phyloP scores from a whole-genome alignment of 2,888 invertebrate genomes.

The Cheiracanthium punctorium region DNA sequence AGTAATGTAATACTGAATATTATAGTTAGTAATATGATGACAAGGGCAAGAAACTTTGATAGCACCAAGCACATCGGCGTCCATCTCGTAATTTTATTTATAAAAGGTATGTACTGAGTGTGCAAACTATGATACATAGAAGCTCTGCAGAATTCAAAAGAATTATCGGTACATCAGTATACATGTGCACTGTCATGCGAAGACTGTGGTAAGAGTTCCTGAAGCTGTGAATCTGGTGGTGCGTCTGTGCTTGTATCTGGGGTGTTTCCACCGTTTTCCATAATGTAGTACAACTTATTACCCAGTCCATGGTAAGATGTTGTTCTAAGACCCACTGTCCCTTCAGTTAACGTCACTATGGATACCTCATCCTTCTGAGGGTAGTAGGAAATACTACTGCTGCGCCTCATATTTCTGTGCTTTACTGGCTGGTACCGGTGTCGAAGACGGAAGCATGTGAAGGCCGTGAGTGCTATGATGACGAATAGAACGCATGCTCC shows the following conservation, averaged over 20 bases:
- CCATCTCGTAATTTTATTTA: background rate
- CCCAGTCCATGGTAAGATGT: slow-evolving; percentile 70
- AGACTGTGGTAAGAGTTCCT: slow-evolving; percentile 67
- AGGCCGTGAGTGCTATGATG: slow-evolving; percentile 38
- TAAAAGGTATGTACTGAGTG: background rate
- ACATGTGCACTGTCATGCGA: slow-evolving; percentile 24
- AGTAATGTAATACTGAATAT: background rate
- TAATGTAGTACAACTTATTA: slow-evolving; percentile 72
- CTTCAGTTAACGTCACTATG: slow-evolving; percentile 72
- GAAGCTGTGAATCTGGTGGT: slow-evolving; percentile 69
- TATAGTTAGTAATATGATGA: background rate
- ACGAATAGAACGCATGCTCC: slow-evolving; percentile 64
- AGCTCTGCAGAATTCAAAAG: background rate
- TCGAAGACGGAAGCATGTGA: slow-evolving; percentile 60
- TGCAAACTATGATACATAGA: background rate
- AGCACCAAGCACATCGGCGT: background rate
- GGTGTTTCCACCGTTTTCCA: slow-evolving; percentile 67
- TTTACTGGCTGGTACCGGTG: slow-evolving; percentile 48
- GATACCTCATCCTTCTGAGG: slow-evolving; percentile 73
- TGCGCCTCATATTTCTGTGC: slow-evolving; percentile 47
- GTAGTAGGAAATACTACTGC: slow-evolving; percentile 73
- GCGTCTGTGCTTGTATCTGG: slow-evolving; percentile 61
- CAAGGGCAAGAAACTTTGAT: background rate
- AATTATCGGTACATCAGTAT: slow-evolving; percentile 20
- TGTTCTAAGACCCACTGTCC: slow-evolving; percentile 69